phyloP scores from a whole-genome alignment of 2,888 invertebrate species.

The Saturnia pavonia region DNA sequence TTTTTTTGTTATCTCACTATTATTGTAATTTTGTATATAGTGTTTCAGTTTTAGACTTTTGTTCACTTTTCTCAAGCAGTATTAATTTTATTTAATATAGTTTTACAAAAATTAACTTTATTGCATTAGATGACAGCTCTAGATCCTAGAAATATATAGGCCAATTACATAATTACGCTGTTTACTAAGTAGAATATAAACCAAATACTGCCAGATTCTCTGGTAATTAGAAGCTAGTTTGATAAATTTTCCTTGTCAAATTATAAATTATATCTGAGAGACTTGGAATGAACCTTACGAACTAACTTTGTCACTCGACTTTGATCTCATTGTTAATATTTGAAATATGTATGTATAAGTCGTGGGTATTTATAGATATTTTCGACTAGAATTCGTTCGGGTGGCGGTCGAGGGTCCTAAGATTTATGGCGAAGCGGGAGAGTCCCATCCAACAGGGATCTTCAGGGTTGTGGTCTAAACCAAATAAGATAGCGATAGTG shows the following conservation, averaged over 20 bases:
- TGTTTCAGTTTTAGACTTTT: too few species aligned
- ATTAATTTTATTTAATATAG: too few species aligned
- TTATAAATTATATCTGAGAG: background rate
- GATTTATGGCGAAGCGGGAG: slow-evolving; percentile 80
- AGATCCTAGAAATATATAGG: too few species aligned
- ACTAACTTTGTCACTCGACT: slow-evolving; percentile 4
- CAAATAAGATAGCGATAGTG: slow-evolving; percentile 32
- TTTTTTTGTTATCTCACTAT: too few species aligned
- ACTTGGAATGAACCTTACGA: background rate
- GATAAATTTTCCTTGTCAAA: background rate
- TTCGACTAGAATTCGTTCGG: slow-evolving; percentile 78
- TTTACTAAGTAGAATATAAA: background rate
- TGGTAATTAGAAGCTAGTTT: background rate
- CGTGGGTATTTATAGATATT: slow-evolving; percentile 79
- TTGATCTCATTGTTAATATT: slow-evolving; percentile 69
- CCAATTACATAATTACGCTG: too few species aligned
- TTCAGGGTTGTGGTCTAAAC: slow-evolving; percentile 45
- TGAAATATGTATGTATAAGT: slow-evolving; percentile 76
- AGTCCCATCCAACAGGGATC: slow-evolving; percentile 79
- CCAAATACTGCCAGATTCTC: background rate
- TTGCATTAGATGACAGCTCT: too few species aligned
- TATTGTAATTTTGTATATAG: too few species aligned
- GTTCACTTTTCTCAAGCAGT: too few species aligned
- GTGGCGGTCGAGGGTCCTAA: slow-evolving; percentile 80
- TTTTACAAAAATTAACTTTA: too few species aligned